Percentiles rank a stretch among this genome's conserved stretches.
Conservation (phyloP, 2,113 vertebrate species). For the Macquaria ambigua region DNA sequence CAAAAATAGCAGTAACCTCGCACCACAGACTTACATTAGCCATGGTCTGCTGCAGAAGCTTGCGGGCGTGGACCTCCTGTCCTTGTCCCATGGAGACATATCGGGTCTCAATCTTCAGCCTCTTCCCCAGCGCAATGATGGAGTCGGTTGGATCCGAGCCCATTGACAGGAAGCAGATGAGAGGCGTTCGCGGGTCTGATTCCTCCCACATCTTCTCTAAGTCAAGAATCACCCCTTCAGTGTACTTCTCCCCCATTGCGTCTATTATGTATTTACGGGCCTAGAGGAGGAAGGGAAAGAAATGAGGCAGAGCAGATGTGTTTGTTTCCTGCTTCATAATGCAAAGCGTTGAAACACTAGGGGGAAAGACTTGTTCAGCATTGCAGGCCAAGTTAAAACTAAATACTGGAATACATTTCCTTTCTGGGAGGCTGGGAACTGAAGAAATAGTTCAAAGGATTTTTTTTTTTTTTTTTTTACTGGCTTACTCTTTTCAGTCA, state of each 20-base stretch:
- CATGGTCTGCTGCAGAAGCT: conserved; percentile 93
- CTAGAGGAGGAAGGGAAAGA: conserved; percentile 72
- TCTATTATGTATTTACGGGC: conserved; percentile 94
- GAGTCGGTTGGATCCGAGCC: conserved; percentile 96
- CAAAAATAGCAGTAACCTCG: conserved; percentile 14
- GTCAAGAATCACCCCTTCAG: conserved; percentile 91
- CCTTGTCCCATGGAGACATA: conserved; percentile 98
- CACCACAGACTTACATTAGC: conserved; percentile 85
- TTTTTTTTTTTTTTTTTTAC: neutral
- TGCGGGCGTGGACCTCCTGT: conserved; percentile 93
- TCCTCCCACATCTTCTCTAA: conserved; percentile 96
- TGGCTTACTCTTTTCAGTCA: conserved; percentile 33
- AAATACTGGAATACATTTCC: conserved; percentile 28
- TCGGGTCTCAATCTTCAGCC: conserved; percentile 88
- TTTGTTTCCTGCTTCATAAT: conserved; percentile 31
- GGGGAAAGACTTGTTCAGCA: neutral
- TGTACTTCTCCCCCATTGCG: conserved; percentile 91
- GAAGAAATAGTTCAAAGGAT: conserved; percentile 30
- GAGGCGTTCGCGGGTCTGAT: conserved; percentile 90
- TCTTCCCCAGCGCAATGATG: conserved; percentile 93
- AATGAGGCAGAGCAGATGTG: neutral
- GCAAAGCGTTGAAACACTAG: neutral
- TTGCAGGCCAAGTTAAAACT: conserved; percentile 5
- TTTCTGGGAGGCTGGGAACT: conserved; percentile 19
- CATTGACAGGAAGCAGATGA: conserved; percentile 97